Conservation (phyloP, 2,113 vertebrate genomes). For the Neodontobutis hainanensis region DNA sequence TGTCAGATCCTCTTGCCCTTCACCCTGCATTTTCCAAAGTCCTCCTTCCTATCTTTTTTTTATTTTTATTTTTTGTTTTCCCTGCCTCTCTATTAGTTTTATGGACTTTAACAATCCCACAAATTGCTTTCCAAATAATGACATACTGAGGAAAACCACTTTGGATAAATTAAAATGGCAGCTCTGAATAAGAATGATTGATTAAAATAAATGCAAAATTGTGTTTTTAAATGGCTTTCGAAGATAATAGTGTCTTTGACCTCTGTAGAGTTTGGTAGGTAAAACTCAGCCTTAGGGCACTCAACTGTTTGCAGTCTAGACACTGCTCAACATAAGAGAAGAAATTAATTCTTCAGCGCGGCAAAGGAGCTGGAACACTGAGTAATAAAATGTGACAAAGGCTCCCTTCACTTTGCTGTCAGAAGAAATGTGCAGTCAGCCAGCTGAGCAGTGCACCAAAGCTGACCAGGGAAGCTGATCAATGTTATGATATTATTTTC, state of each 20-base stretch:
- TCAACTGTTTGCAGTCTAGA: slow-evolving; percentile 1
- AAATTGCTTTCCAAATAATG: slow-evolving; percentile 37
- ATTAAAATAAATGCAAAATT: slow-evolving; percentile 12
- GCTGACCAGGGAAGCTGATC: slow-evolving; percentile 7
- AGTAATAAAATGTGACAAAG: not conserved
- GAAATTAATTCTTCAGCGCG: slow-evolving; percentile 13
- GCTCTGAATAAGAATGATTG: slow-evolving; percentile 18
- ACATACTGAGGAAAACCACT: slow-evolving; percentile 40
- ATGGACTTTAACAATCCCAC: slow-evolving; percentile 12
- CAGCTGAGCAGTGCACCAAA: slow-evolving; percentile 3
- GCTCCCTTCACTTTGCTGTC: not conserved
- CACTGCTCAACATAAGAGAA: not conserved
- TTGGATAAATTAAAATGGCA: slow-evolving; percentile 42
- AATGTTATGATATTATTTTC: slow-evolving; percentile 14
- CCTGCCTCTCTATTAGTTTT: slow-evolving; percentile 24
- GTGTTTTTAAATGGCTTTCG: slow-evolving; percentile 10
- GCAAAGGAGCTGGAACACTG: not conserved
- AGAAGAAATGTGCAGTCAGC: not conserved
- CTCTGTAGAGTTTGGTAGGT: not conserved
- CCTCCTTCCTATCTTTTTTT: slow-evolving; percentile 11
- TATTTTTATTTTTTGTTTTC: slow-evolving; percentile 1
- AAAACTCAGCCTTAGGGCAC: not conserved
- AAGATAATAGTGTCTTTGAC: slow-evolving; percentile 24
- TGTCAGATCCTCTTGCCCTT: slow-evolving; percentile 38
- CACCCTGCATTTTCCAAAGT: not conserved